Evolutionary conservation across 2,888 invertebrate genomes (phyloP), one percentile per base, ranked within the genome.

Genomic region (Leucozona laternaria): DNA sequence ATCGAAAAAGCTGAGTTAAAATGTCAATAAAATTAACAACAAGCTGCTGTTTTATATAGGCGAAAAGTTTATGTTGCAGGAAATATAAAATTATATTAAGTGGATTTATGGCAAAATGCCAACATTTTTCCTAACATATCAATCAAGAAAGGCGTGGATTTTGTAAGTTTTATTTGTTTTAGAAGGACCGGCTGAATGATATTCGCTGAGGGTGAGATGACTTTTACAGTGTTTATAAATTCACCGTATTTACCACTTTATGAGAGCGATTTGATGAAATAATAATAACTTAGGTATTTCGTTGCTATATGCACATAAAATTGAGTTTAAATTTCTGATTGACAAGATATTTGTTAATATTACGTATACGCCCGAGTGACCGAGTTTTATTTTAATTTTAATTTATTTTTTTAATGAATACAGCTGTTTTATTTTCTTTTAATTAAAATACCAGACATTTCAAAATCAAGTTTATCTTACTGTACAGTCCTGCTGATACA

Each of bases 1-100:
- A 62, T 11, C n/a, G 13, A 62, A 70, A 40, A 64, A 45, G 53
- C 70, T 40, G 37, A 57, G 25, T 68, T 20, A 60, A 60, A 68
- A 81, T 79, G 75, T 70, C 83, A 83, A 79, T 83, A 79, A 76
- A 79, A 71, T 79, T 68, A 76, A 64, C 55, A 55, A 55, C 43
- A 20, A 28, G 15, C 75, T 17, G 50, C 64, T 53, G 75, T 43
- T 66, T 66, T 76, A 66, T 76, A 66, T 45, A 40, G 34, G 22
- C 31, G 37, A 31, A 53, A 31, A 28, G 72, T 75, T 80, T 60
- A 80, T 76, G 28, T 45, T 45, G n/a, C n/a, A 20, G 45, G 37
- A 77, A 62, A 73, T 40, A 70, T 64, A 66, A 77, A 77, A 71
- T 75, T 45, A 45, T 64, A 31, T 66, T 62, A 45, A 28, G 68